Evolutionary conservation across 2,888 invertebrate species (phyloP).

Genomic region (Acronicta aceris): DNA sequence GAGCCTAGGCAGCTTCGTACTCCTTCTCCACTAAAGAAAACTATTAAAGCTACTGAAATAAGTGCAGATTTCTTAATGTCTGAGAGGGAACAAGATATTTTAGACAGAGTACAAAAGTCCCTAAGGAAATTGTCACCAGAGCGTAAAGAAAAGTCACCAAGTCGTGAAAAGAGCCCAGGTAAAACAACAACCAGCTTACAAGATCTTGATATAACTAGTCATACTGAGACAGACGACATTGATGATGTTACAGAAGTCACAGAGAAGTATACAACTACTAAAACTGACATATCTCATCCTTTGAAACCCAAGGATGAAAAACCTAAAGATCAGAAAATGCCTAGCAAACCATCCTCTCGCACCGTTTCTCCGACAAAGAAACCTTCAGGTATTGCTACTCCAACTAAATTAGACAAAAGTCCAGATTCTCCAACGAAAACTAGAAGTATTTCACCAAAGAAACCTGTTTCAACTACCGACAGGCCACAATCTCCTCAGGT

Average conservation of each 20-base stretch:
- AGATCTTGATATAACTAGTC: conserved; percentile 67
- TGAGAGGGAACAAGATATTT: conserved; percentile 79
- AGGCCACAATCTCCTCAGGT: conserved; percentile 79
- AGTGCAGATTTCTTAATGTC: conserved; percentile 70
- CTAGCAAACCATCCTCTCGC: conserved; percentile 71
- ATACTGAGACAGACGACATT: conserved; percentile 44
- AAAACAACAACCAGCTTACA: conserved; percentile 72
- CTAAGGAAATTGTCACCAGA: conserved; percentile 80
- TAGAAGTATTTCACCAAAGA: conserved; percentile 81
- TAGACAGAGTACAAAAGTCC: conserved; percentile 79
- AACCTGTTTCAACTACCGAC: conserved; percentile 68
- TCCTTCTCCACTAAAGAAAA: conserved; percentile 67
- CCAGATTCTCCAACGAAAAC: conserved; percentile 69
- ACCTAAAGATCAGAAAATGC: conserved; percentile 62
- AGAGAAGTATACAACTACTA: conserved; percentile 48
- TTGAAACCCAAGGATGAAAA: conserved; percentile 60
- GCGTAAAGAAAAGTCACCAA: conserved; percentile 71
- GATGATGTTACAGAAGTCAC: conserved; percentile 50
- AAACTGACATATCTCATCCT: conserved; percentile 26
- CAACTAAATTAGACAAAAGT: conserved; percentile 62
- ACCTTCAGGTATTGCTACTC: conserved; percentile 50
- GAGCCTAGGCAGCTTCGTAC: conserved; percentile 59
- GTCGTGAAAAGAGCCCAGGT: conserved; percentile 69
- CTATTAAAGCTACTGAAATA: conserved; percentile 56
- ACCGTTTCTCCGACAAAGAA: conserved; percentile 80